Evolutionary conservation across 2,113 vertebrate genomes (phyloP), one percentile per base, ranked within the genome.

Genomic region (Orthonyx spaldingii): DNA sequence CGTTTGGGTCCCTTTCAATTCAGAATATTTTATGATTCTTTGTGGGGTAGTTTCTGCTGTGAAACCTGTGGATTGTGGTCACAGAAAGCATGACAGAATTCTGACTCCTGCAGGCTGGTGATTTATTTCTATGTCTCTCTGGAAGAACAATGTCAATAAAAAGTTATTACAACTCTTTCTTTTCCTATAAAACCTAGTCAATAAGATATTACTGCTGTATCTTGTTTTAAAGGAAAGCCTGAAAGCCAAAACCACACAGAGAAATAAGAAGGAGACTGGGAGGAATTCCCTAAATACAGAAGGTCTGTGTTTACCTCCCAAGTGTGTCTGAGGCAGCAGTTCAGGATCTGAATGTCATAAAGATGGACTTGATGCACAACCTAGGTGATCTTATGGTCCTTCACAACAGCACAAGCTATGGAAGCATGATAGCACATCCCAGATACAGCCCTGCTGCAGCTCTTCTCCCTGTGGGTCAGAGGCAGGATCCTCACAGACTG

Each of bases 81-180:
- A 30, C 42, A 86, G 19, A 88, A 90, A 88, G 30, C 49, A 66
- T 4, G 7, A 90, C 35, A 74, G 27, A 57, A 37, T 86, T 91
- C 71, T 84, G 79, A 84, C 44, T 94, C 53, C 57, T 94, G 75
- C 49, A 74, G 65, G 56, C 15, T 66, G 46, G 59, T 88, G 82
- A 90, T 93, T 90, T 95, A 87, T 81, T 84, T 89, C 74, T 68
- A 35, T 86, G 56, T 69, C 68, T 71, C 79, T 78, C 70, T 79
- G 74, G 61, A 92, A 91, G 24, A 92, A 50, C 79, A 90, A 83
- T 87, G 93, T 95, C 96, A 95, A 97, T 96, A 97, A 88, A 95
- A 97, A 94, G 94, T 96, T 97, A 97, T 96, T 96, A 92, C 84
- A 94, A 85, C 61, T 85, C 68, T 91, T 93, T 88, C 56, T 96